A percentile compares a stretch with the other conserved stretches of the same genome.
Conservation (phyloP, 2,888 invertebrate genomes). For the Erynnis tages region DNA sequence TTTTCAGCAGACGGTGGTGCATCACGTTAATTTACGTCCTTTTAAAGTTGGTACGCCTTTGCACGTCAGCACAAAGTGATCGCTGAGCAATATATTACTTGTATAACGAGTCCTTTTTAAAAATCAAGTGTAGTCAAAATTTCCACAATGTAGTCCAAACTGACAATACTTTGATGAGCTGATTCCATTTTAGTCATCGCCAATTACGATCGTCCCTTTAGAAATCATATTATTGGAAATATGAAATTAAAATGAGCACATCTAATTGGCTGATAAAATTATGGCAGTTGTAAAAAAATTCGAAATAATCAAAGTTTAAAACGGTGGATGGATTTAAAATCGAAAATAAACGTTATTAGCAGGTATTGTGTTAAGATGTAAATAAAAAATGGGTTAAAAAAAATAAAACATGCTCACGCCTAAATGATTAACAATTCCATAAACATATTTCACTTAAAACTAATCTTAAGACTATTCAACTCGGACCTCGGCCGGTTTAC, state of each 20-base stretch:
- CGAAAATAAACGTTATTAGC: neutral
- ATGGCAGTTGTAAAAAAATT: slow-evolving; percentile 34
- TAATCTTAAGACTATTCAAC: slow-evolving; percentile 36
- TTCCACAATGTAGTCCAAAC: slow-evolving; percentile 51
- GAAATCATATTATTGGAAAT: slow-evolving; percentile 69
- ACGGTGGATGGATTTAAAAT: slow-evolving; percentile 45
- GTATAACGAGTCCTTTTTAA: slow-evolving; percentile 59
- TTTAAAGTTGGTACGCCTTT: neutral
- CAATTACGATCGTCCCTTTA: slow-evolving; percentile 43
- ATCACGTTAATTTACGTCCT: slow-evolving; percentile 32
- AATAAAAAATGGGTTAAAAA: slow-evolving; percentile 56
- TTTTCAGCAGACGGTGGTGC: slow-evolving; percentile 37
- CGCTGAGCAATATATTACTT: slow-evolving; percentile 35
- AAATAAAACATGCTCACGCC: slow-evolving; percentile 72
- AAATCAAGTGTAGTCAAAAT: slow-evolving; percentile 59
- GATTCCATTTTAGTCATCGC: slow-evolving; percentile 51
- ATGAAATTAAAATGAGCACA: slow-evolving; percentile 54
- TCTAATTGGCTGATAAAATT: slow-evolving; percentile 41
- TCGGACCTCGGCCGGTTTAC: slow-evolving; percentile 61
- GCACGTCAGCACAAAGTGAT: slow-evolving; percentile 29
- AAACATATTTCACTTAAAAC: slow-evolving; percentile 40
- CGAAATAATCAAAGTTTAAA: slow-evolving; percentile 70
- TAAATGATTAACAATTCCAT: slow-evolving; percentile 44
- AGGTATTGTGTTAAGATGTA: slow-evolving; percentile 41
- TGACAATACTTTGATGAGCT: slow-evolving; percentile 46